A percentile compares a stretch with the other conserved stretches of the same genome.
These are phyloP conservation scores for Hemibagrus guttatus DNA, from an alignment of 2,797 vertebrate species.

Conservation along the genomic window DNA sequence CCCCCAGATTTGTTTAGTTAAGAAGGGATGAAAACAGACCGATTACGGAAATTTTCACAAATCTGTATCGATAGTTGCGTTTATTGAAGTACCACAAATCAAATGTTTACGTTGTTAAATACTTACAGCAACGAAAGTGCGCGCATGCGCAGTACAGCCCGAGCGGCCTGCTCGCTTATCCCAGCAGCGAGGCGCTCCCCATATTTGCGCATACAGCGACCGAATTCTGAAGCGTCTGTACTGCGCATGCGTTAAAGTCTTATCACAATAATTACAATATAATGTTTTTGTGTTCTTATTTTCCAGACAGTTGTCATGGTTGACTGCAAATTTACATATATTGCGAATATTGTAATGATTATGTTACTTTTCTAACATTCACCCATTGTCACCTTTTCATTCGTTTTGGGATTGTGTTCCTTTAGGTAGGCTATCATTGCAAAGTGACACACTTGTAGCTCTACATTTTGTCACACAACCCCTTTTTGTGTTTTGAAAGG, in stretches of 20 bases:
- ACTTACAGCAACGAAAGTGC: not conserved
- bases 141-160: not conserved
- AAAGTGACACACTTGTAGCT: not conserved
- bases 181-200: no score
- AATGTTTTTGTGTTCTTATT: no score
- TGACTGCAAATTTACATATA: no score
- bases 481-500: not conserved
- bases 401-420: not conserved
- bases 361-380: not conserved
- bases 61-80: no score
- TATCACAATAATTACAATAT: not conserved
- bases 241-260: not conserved
- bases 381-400: not conserved
- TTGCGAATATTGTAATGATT: not conserved
- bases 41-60: no score
- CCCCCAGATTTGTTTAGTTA: no score
- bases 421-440: not conserved
- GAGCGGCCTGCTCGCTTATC: no score
- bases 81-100: no score
- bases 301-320: not conserved
- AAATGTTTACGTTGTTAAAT: no score
- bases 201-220: not conserved
- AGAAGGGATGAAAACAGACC: no score
- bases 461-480: not conserved
- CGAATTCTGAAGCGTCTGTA: no score